These are phyloP conservation scores for Rhopalosiphum maidis DNA, from an alignment of 1,140 invertebrate species.

Conservation along the genomic window DNA sequence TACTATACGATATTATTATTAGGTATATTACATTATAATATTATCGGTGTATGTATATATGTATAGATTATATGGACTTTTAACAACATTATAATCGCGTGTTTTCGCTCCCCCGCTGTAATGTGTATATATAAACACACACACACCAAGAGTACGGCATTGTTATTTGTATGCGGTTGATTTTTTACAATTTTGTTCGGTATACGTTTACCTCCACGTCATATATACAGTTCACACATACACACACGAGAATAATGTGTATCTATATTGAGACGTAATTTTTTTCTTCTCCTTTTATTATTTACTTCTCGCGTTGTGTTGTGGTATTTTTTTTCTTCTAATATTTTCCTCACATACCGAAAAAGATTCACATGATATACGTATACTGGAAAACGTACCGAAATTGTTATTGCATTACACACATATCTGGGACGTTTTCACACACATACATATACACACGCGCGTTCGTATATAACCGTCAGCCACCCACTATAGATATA, in stretches of 20 bases:
- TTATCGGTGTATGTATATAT: not conserved
- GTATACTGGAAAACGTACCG: constrained; percentile 23
- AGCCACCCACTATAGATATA: constrained; percentile 32
- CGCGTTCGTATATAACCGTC: not conserved
- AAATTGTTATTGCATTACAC: constrained; percentile 23
- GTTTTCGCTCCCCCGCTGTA: constrained; percentile 34
- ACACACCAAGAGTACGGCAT: not conserved
- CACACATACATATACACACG: not conserved
- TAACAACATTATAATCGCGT: constrained; percentile 50
- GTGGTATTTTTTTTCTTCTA: constrained; percentile 35
- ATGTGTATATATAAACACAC: not conserved
- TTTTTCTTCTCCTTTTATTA: not conserved
- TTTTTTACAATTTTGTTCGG: constrained; percentile 56
- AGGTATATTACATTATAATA: not conserved
- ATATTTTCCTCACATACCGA: constrained; percentile 47
- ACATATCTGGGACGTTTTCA: constrained; percentile 43
- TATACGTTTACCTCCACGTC: constrained; percentile 13
- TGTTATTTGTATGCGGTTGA: constrained; percentile 43
- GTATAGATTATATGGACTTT: constrained; percentile 32
- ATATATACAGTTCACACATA: not conserved
- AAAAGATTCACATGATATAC: constrained; percentile 46
- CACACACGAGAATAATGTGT: not conserved
- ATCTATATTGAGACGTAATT: not conserved
- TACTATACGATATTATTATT: not conserved
- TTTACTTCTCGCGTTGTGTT: not conserved